Evolutionary conservation across 2,797 vertebrate genomes (phyloP).

Genomic region (Chrysocyon brachyurus): DNA sequence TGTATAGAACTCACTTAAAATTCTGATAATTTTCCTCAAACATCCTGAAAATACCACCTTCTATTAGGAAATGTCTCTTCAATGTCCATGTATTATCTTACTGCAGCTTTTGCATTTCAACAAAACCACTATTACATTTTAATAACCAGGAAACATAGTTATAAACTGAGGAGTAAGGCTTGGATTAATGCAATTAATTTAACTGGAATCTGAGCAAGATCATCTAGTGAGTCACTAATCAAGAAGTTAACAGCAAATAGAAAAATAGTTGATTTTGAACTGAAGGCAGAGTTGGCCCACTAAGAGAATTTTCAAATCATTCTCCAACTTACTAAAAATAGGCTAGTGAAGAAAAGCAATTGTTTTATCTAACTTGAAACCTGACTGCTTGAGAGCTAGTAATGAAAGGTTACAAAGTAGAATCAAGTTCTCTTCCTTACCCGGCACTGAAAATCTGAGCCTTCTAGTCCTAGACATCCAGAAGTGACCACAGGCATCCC

Average conservation of each 20-base stretch:
- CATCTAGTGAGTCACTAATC: background rate
- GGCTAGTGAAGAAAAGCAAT: background rate
- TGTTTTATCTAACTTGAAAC: conserved; percentile 13
- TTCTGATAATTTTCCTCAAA: background rate
- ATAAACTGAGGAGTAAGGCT: background rate
- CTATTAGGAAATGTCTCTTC: background rate
- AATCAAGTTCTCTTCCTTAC: conserved; percentile 88
- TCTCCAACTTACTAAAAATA: conserved; percentile 5
- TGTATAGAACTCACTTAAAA: background rate
- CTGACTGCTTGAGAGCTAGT: background rate
- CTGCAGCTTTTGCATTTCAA: background rate
- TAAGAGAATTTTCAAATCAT: conserved; percentile 22
- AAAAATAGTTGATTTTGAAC: conserved; percentile 53
- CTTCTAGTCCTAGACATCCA: conserved; percentile 95
- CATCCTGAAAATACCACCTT: background rate
- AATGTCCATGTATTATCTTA: background rate
- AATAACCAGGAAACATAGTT: background rate
- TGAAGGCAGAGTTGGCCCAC: background rate
- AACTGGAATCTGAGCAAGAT: conserved; percentile 30
- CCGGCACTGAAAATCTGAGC: conserved; percentile 98
- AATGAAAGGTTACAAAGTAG: background rate
- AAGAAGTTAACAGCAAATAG: conserved; percentile 31
- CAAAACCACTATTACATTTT: background rate
- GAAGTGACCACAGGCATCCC: conserved; percentile 92
- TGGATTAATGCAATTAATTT: conserved; percentile 23